Percentiles rank a stretch among this genome's conserved stretches.
phyloP scores from a whole-genome alignment of 2,113 vertebrate genomes.

The Myiopsitta monachus region DNA sequence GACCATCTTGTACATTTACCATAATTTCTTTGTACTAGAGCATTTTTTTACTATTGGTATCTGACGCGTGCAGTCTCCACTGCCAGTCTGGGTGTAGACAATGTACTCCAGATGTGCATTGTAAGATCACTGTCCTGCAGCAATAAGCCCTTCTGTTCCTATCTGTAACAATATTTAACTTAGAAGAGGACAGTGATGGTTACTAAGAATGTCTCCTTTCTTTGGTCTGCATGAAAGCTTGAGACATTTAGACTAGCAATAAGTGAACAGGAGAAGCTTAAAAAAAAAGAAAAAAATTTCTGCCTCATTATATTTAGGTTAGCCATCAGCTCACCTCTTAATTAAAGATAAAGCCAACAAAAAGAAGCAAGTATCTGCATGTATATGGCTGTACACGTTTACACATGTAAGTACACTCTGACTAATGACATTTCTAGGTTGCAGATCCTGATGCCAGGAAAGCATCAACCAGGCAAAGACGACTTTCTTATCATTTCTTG shows the following conservation, averaged over 20 bases:
- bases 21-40: constrained; percentile 29
- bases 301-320: neutral
- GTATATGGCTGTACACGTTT: fast-evolving
- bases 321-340: neutral
- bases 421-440: neutral
- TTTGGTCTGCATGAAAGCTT: neutral
- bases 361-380: neutral
- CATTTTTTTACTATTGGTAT: neutral
- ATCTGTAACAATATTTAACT: constrained; percentile 26
- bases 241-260: neutral
- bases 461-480: neutral
- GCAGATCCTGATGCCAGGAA: neutral
- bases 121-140: constrained; percentile 14
- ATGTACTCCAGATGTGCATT: constrained; percentile 8
- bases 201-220: neutral
- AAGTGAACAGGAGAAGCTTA: neutral
- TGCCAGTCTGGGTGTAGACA: constrained; percentile 14
- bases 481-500: neutral
- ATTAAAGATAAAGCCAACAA: neutral
- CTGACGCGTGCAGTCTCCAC: neutral
- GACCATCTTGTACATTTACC: neutral
- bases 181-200: neutral
- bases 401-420: neutral
- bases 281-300: neutral
- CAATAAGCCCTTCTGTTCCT: constrained; percentile 37